Conservation (phyloP, 2,113 vertebrate genomes). For the Asarcornis scutulata region DNA sequence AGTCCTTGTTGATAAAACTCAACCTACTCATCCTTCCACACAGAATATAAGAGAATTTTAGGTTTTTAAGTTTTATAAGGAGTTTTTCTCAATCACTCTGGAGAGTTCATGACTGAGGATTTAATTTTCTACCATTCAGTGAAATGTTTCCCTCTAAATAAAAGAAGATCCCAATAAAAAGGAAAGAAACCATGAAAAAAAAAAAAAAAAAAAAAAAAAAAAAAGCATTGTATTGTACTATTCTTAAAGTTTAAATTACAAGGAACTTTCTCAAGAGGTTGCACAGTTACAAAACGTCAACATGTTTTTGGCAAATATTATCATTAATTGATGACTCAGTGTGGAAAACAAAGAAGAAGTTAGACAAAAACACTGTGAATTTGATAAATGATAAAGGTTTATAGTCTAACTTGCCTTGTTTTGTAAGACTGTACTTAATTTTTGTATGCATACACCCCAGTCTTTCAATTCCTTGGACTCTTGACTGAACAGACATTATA, state of each 20-base stretch:
- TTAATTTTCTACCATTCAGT: neutral
- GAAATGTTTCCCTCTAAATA: neutral
- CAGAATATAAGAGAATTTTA: neutral
- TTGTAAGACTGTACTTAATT: neutral
- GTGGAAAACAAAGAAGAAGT: neutral
- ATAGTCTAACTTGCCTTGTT: neutral
- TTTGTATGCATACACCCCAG: neutral
- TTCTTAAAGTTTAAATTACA: neutral
- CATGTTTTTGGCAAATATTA: neutral
- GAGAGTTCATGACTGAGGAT: neutral
- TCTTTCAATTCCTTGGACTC: neutral
- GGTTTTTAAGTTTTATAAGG: neutral
- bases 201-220: accelerated
- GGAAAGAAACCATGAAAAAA: neutral
- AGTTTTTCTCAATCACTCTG: neutral
- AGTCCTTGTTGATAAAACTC: neutral
- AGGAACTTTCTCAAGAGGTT: neutral
- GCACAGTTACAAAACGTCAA: neutral
- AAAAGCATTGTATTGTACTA: neutral
- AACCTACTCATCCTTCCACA: neutral
- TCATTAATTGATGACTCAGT: neutral
- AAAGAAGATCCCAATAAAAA: neutral
- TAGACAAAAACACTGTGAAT: neutral
- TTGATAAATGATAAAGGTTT: neutral
- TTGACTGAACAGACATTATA: neutral